phyloP scores from a whole-genome alignment of 2,113 vertebrate genomes.

The Cephalopholis sonnerati region DNA sequence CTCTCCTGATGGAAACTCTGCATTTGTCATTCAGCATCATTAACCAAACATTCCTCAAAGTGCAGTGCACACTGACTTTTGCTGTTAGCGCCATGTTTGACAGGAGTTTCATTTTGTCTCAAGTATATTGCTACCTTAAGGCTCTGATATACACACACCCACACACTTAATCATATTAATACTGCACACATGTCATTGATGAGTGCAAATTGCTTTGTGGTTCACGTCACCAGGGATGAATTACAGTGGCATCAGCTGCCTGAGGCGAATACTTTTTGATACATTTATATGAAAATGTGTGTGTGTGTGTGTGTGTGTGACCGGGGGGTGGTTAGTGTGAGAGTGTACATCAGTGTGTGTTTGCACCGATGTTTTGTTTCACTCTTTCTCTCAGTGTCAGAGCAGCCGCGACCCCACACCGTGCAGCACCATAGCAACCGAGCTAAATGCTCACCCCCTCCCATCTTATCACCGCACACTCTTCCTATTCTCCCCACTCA shows the following conservation, averaged over 20 bases:
- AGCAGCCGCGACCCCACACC: constrained; percentile 21
- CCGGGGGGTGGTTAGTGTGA: background rate
- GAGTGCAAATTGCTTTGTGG: constrained; percentile 46
- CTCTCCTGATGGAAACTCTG: background rate
- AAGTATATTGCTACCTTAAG: constrained; percentile 39
- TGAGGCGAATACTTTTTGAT: constrained; percentile 5
- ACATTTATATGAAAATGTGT: background rate
- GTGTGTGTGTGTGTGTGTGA: background rate
- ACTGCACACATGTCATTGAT: constrained; percentile 30
- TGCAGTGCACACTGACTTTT: background rate
- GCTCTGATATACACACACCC: constrained; percentile 14
- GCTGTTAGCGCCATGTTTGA: constrained; percentile 2
- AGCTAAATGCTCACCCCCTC: constrained; percentile 39
- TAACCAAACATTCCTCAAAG: constrained; percentile 7
- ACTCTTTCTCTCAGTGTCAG: constrained; percentile 37
- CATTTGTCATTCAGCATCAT: constrained; percentile 1
- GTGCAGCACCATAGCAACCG: constrained; percentile 37
- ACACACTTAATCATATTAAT: constrained; percentile 39
- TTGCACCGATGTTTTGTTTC: constrained; percentile 31
- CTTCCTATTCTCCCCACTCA: constrained; percentile 32
- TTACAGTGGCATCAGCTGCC: constrained; percentile 39
- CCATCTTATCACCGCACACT: constrained; percentile 31
- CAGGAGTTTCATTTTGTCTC: constrained; percentile 34
- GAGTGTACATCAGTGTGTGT: background rate
- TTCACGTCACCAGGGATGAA: constrained; percentile 36